These are phyloP conservation scores for Steinernema scapterisci DNA, from an alignment of 2,888 invertebrate species.

Conservation along the genomic window DNA sequence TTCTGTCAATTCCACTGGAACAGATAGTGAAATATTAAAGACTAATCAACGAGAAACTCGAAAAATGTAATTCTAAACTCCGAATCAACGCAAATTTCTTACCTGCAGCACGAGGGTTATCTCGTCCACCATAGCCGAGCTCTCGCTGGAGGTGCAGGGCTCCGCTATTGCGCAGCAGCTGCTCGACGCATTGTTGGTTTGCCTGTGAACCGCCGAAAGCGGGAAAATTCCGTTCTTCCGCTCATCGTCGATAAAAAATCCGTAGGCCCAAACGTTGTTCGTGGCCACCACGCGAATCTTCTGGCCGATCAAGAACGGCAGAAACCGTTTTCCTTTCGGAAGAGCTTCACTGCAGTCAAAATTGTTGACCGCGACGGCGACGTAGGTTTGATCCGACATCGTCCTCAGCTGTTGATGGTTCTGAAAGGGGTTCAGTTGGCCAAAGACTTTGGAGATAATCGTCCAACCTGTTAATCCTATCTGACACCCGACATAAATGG, in stretches of 20 bases:
- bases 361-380: slow-evolving; percentile 20
- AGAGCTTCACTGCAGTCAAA: not conserved
- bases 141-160: not conserved
- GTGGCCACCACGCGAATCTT: not conserved
- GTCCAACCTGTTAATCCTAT: not conserved
- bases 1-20: too few relatives aligned
- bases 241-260: slow-evolving; percentile 18
- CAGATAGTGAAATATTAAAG: too few relatives aligned
- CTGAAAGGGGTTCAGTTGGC: too few relatives aligned
- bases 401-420: too few relatives aligned
- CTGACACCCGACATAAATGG: slow-evolving; percentile 12
- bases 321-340: slow-evolving; percentile 14
- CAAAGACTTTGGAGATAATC: not conserved
- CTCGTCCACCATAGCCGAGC: not conserved
- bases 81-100: too few relatives aligned
- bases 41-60: too few relatives aligned
- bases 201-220: not conserved
- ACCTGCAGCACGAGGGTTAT: not conserved
- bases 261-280: slow-evolving; percentile 9
- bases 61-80: too few relatives aligned
- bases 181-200: not conserved
- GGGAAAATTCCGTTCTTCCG: slow-evolving; percentile 23
- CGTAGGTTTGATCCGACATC: slow-evolving; percentile 10
- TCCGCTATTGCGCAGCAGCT: not conserved
- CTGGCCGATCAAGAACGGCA: slow-evolving; percentile 13